phyloP scores from a whole-genome alignment of 2,888 invertebrate genomes.

The Temnothorax rugatulus region DNA sequence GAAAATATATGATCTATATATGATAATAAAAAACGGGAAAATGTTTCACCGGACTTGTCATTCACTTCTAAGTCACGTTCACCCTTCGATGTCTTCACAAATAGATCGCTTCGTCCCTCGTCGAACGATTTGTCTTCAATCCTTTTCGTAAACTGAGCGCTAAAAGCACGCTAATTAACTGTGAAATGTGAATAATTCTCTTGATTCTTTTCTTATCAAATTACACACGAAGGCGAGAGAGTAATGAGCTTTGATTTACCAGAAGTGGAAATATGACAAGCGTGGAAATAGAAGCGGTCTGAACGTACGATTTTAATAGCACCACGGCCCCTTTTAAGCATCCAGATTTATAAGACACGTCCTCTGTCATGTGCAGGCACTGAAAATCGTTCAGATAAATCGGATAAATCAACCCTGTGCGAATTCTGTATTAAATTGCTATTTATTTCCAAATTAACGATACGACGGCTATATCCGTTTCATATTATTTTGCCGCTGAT shows the following conservation, averaged over 20 bases:
- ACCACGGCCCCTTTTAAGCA: constrained; percentile 75
- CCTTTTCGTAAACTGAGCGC: constrained; percentile 51
- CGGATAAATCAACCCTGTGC: too few species aligned
- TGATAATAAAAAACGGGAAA: constrained; percentile 83
- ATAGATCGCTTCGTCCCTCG: constrained; percentile 41
- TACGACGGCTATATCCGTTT: background rate
- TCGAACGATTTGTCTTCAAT: constrained; percentile 1
- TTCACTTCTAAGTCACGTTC: constrained; percentile 52
- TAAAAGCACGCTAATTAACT: constrained; percentile 53
- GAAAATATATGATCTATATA: constrained; percentile 84
- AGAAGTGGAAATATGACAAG: constrained; percentile 72
- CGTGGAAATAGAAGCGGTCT: constrained; percentile 72
- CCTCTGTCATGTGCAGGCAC: constrained; percentile 76
- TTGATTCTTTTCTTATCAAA: background rate
- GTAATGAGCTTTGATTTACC: constrained; percentile 68
- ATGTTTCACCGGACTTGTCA: constrained; percentile 74
- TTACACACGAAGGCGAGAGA: background rate
- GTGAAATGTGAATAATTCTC: constrained; percentile 39
- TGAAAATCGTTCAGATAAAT: constrained; percentile 52
- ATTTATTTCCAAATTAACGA: background rate
- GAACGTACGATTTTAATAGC: constrained; percentile 77
- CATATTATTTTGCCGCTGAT: background rate
- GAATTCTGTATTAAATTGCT: background rate
- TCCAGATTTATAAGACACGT: constrained; percentile 74
- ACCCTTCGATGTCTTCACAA: constrained; percentile 18